phyloP scores from a whole-genome alignment of 2,888 invertebrate species.

The Limnephilus lunatus region DNA sequence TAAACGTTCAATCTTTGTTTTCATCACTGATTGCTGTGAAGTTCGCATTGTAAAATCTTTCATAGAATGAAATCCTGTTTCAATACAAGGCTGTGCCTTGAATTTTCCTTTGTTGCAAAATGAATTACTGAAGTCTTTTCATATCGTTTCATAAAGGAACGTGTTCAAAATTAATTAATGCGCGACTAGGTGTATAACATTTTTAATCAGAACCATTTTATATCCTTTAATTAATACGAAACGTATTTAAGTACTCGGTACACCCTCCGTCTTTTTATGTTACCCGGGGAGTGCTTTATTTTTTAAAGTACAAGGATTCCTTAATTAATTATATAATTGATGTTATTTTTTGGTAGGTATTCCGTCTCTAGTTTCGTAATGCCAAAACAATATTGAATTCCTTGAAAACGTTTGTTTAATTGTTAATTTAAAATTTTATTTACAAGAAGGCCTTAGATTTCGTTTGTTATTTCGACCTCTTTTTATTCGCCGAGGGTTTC shows the following conservation, averaged over 20 bases:
- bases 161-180: constrained; percentile 10
- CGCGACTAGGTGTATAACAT: not conserved
- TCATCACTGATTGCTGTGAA: not conserved
- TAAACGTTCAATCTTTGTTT: not conserved
- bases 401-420: not conserved
- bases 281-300: not conserved
- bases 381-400: not conserved
- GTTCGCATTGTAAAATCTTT: not conserved
- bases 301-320: not conserved
- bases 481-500: not conserved
- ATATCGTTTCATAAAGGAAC: not conserved
- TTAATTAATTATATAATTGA: not conserved
- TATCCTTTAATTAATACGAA: not conserved
- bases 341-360: not conserved
- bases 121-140: constrained; percentile 30
- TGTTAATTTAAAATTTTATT: not conserved
- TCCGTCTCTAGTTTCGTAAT: not conserved
- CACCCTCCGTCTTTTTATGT: not conserved
- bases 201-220: not conserved
- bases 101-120: constrained; percentile 10
- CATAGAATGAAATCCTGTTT: not conserved
- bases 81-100: constrained; percentile 6
- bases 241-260: not conserved
- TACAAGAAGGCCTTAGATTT: not conserved
- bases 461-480: not conserved